A percentile compares a stretch with the other conserved stretches of the same genome.
These are phyloP conservation scores for Hypomecis atomaria DNA, from an alignment of 2,888 invertebrate genomes.

Conservation along the genomic window DNA sequence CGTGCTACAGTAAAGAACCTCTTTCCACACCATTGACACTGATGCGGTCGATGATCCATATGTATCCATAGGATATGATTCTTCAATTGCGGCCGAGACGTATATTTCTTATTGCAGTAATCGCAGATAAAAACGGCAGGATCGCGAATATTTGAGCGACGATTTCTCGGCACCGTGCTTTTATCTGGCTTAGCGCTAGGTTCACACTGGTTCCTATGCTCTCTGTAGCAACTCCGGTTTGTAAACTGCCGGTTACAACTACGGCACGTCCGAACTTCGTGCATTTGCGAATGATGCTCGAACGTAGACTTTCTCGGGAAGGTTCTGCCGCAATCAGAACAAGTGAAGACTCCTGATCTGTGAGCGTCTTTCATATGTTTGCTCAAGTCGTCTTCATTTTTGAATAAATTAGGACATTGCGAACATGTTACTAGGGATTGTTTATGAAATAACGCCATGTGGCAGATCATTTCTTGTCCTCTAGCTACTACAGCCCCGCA, in stretches of 20 bases:
- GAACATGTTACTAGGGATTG: constrained; percentile 55
- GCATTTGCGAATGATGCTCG: constrained; percentile 72
- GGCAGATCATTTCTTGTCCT: constrained; percentile 63
- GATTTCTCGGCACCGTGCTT: constrained; percentile 56
- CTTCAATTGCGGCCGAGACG: constrained; percentile 69
- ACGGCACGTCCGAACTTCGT: constrained; percentile 70
- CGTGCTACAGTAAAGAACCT: constrained; percentile 80
- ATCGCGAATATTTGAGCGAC: constrained; percentile 70
- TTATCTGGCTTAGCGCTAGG: constrained; percentile 69
- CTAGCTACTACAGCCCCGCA: constrained; percentile 62
- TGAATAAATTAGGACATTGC: constrained; percentile 64
- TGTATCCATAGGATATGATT: constrained; percentile 81
- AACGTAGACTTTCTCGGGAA: constrained; percentile 64
- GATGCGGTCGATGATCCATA: constrained; percentile 75
- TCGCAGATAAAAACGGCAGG: constrained; percentile 73
- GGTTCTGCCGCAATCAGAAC: constrained; percentile 67
- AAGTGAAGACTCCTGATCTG: constrained; percentile 58
- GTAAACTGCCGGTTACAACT: constrained; percentile 70
- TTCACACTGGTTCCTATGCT: constrained; percentile 70
- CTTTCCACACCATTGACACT: constrained; percentile 81
- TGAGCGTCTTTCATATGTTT: constrained; percentile 63
- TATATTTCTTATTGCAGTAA: constrained; percentile 70
- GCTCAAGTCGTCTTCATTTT: constrained; percentile 51
- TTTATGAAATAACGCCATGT: constrained; percentile 58
- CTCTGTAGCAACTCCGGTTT: constrained; percentile 71